Evolutionary conservation across 2,113 vertebrate species (phyloP).

Genomic region (Toxotes jaculatrix): DNA sequence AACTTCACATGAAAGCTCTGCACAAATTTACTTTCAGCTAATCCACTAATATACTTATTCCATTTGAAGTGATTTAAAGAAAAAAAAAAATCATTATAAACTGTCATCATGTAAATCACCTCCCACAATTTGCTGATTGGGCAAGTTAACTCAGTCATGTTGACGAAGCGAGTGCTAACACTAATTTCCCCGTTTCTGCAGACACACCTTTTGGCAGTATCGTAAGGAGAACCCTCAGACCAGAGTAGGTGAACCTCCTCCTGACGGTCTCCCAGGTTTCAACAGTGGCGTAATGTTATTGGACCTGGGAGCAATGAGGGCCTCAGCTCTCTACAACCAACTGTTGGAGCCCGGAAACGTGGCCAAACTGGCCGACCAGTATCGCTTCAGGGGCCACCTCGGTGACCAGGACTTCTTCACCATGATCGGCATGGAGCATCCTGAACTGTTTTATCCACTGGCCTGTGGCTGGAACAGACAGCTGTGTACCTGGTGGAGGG

Average conservation of each 20-base stretch:
- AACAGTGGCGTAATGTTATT: conserved; percentile 97
- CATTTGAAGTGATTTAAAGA: background rate
- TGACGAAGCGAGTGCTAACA: background rate
- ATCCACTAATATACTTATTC: background rate
- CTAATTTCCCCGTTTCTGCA: conserved; percentile 68
- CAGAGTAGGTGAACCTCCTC: conserved; percentile 91
- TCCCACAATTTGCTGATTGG: too few relatives aligned
- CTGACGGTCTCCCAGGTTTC: conserved; percentile 93
- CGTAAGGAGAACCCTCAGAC: conserved; percentile 93
- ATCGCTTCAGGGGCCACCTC: conserved; percentile 94
- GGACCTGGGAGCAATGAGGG: conserved; percentile 92
- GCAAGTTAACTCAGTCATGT: background rate
- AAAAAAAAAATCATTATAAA: too few relatives aligned
- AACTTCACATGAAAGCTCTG: too few relatives aligned
- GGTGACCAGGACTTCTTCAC: conserved; percentile 99
- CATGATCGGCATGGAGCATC: conserved; percentile 97
- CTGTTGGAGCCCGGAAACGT: conserved; percentile 88
- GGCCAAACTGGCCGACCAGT: conserved; percentile 89
- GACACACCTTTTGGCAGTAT: conserved; percentile 98
- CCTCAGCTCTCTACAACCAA: conserved; percentile 89
- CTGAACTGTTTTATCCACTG: conserved; percentile 90
- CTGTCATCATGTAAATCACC: too few relatives aligned
- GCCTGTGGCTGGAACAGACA: conserved; percentile 96
- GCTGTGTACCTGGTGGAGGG: conserved; percentile 97
- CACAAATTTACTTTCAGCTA: background rate